Evolutionary conservation across 2,888 invertebrate species (phyloP), one percentile per base, ranked within the genome.

Genomic region (Ophion ellenae): DNA sequence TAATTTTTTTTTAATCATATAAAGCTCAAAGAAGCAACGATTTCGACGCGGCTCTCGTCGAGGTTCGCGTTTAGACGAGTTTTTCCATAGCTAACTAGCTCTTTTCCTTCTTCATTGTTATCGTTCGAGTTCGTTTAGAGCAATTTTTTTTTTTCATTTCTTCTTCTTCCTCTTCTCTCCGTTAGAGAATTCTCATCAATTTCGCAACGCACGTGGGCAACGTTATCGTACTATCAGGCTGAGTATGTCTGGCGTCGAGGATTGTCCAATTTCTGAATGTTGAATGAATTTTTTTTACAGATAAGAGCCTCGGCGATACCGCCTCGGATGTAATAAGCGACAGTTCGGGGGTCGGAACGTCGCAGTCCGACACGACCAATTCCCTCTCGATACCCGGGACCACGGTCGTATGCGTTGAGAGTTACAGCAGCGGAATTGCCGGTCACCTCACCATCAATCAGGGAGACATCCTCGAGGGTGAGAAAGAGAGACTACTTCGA

Each of bases 391-490:
- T 97, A 92, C 97, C 97, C 73, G 97, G 97, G 89, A 97, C 97
- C 90, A 97, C 97, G 76, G 98, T 97, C 88, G 97, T 98, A 89
- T 98, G 98, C 94, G 96, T 98, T 92, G 97, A 97, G 94, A 96
- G 97, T 86, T 98, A 97, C 94, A 96, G 96, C 88, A 96, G 97
- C 57, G 94, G 95, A 2, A 96, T 96, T 87, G 96, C 96, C 10
- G 97, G 97, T 0, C 98, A 98, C 93, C 95, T 99, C 87, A 95
- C 96, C 86, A 96, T 99, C 90, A 96, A 96, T 92, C 97, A 97
- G 92, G 99, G 98, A 83, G 98, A 99, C 94, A 97, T 98, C 87
- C 96, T 99, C 88, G 98, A 98, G 97, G 98, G 98, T 97, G 93
- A 67, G 70, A 79, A 36, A 7, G 45, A n/a, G 7, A 71, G 47